These are phyloP conservation scores for Agrotis segetum DNA, from an alignment of 2,888 invertebrate genomes.

Conservation along the genomic window DNA sequence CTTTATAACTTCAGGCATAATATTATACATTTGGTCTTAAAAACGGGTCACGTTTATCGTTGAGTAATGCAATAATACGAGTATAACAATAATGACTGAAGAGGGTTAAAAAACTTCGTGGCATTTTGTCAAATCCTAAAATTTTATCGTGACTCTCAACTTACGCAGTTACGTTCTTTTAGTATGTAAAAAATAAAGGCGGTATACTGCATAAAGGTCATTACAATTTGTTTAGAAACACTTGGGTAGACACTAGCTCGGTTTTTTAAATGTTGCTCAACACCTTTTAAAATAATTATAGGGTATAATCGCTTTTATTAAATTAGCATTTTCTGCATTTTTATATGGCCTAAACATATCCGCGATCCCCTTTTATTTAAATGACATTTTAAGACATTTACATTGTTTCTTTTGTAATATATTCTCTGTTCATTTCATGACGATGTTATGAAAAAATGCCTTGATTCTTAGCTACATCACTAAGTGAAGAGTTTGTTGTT, in stretches of 20 bases:
- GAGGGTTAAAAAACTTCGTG: constrained; percentile 5
- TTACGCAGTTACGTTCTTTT: constrained; percentile 3
- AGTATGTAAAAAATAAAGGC: background rate
- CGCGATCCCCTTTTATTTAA: constrained; percentile 26
- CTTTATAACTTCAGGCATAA: background rate
- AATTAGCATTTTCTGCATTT: constrained; percentile 36
- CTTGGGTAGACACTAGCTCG: constrained; percentile 40
- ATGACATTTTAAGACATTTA: constrained; percentile 7
- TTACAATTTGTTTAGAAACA: constrained; percentile 50
- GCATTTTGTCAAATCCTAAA: background rate
- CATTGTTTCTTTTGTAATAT: background rate
- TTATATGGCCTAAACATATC: constrained; percentile 62
- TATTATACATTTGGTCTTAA: background rate
- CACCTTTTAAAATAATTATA: constrained; percentile 35
- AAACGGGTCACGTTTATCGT: background rate
- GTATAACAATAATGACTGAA: background rate
- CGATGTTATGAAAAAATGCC: background rate
- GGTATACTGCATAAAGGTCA: constrained; percentile 31
- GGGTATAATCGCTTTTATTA: constrained; percentile 42
- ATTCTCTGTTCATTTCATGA: constrained; percentile 7
- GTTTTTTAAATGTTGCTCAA: constrained; percentile 60
- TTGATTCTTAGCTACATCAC: background rate
- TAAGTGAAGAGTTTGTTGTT: background rate
- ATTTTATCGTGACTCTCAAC: background rate
- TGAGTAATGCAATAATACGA: constrained; percentile 18